These are phyloP conservation scores for Chionodraco myersi DNA, from an alignment of 2,113 vertebrate genomes.

Conservation along the genomic window DNA sequence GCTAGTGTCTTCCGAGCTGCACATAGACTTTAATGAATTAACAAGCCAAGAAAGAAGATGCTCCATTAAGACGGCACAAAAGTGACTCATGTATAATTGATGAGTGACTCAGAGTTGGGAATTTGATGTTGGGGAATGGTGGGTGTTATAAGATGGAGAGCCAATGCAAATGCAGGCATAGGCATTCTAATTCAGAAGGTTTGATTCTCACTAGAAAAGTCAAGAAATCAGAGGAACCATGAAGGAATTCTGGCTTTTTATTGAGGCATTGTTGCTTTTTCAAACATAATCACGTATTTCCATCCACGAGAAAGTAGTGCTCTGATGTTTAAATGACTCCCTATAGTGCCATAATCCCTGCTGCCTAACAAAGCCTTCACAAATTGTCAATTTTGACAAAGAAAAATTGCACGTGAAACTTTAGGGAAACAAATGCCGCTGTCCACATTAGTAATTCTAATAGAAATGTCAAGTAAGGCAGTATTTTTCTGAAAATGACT, in stretches of 20 bases:
- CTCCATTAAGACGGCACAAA: conserved; percentile 57
- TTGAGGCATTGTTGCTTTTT: conserved; percentile 4
- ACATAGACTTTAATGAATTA: conserved; percentile 66
- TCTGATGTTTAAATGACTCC: background rate
- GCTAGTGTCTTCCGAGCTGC: conserved; percentile 27
- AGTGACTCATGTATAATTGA: conserved; percentile 73
- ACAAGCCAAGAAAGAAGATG: conserved; percentile 60
- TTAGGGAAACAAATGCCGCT: background rate
- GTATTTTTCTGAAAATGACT: background rate
- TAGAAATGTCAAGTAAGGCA: background rate
- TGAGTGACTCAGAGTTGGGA: conserved; percentile 51
- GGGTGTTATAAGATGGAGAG: conserved; percentile 44
- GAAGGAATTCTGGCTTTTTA: background rate
- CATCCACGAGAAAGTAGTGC: background rate
- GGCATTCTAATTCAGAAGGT: conserved; percentile 24
- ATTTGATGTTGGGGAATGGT: conserved; percentile 47
- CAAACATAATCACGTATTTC: background rate
- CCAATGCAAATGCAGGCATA: conserved; percentile 24
- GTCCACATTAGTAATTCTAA: background rate
- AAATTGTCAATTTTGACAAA: background rate
- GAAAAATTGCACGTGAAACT: background rate
- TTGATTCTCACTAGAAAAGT: conserved; percentile 1
- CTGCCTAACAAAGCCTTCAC: background rate
- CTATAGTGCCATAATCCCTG: background rate
- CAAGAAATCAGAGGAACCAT: background rate